Evolutionary conservation across 1,140 invertebrate genomes (phyloP).

Genomic region (Coboldia fuscipes): DNA sequence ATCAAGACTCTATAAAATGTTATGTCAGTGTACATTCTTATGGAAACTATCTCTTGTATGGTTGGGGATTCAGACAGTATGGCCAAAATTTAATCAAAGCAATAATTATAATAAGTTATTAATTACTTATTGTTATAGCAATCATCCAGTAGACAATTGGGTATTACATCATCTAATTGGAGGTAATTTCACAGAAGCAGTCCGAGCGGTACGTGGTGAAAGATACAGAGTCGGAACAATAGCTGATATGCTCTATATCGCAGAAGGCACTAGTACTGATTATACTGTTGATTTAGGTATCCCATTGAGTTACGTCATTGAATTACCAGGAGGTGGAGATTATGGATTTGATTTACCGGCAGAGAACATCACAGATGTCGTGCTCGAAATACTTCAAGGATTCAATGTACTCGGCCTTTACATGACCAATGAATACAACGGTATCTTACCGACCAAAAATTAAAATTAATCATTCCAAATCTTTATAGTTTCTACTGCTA

Average conservation of each 20-base stretch:
- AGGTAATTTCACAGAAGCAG: constrained; percentile 20
- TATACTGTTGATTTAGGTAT: constrained; percentile 36
- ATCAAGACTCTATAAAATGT: too few species aligned
- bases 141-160: constrained; percentile 16
- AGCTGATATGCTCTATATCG: constrained; percentile 29
- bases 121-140: constrained; percentile 1
- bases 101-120: constrained; percentile 20
- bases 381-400: too few species aligned
- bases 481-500: too few species aligned
- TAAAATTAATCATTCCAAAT: too few species aligned
- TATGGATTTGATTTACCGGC: too few species aligned
- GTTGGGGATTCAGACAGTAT: constrained; percentile 43
- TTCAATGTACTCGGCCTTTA: too few species aligned
- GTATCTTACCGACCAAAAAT: too few species aligned
- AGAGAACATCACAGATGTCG: too few species aligned
- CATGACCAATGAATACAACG: too few species aligned
- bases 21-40: too few species aligned
- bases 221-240: constrained; percentile 35
- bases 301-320: constrained; percentile 41
- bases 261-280: constrained; percentile 35
- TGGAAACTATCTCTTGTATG: constrained; percentile 43
- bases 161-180: constrained; percentile 21
- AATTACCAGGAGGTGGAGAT: constrained; percentile 32
- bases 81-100: too few species aligned
- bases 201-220: constrained; percentile 23